Evolutionary conservation across 2,797 vertebrate species (phyloP).

Genomic region (Eupleurogrammus muticus): DNA sequence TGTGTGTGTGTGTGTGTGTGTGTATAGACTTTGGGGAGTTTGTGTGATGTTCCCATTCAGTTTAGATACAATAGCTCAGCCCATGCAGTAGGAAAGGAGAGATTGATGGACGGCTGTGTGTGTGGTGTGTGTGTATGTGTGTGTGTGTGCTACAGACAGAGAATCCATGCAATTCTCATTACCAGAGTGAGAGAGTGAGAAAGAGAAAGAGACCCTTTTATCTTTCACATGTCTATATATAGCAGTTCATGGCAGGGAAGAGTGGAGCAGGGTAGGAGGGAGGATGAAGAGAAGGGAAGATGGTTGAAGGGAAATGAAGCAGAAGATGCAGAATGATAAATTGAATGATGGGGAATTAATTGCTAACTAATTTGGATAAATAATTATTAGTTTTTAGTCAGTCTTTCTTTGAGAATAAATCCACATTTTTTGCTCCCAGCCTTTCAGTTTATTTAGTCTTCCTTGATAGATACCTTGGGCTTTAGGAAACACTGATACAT

Average conservation of each 20-base stretch:
- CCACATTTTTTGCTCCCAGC: too few relatives aligned
- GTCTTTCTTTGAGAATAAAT: too few relatives aligned
- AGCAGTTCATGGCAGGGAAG: conserved; percentile 63
- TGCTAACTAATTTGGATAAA: too few relatives aligned
- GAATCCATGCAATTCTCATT: conserved; percentile 41
- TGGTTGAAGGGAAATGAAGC: conserved; percentile 37
- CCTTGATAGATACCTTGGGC: too few relatives aligned
- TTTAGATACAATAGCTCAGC: conserved; percentile 11
- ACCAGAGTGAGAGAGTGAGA: conserved; percentile 24
- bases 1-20: not conserved
- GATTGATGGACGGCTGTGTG: not conserved
- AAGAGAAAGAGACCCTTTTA: conserved; percentile 53
- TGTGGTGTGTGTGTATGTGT: conserved; percentile 1
- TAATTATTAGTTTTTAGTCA: too few relatives aligned
- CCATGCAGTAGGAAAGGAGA: conserved; percentile 2
- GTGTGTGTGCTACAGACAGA: not conserved
- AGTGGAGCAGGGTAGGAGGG: conserved; percentile 52
- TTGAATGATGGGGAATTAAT: too few relatives aligned
- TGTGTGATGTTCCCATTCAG: conserved; percentile 3
- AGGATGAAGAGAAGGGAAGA: conserved; percentile 46
- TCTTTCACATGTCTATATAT: conserved; percentile 77
- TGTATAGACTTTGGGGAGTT: not conserved
- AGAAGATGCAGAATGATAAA: not conserved
- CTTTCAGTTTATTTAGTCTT: too few relatives aligned
- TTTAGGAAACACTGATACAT: too few relatives aligned